phyloP scores from a whole-genome alignment of 2,888 invertebrate genomes.

The Platerodrilus igneus region DNA sequence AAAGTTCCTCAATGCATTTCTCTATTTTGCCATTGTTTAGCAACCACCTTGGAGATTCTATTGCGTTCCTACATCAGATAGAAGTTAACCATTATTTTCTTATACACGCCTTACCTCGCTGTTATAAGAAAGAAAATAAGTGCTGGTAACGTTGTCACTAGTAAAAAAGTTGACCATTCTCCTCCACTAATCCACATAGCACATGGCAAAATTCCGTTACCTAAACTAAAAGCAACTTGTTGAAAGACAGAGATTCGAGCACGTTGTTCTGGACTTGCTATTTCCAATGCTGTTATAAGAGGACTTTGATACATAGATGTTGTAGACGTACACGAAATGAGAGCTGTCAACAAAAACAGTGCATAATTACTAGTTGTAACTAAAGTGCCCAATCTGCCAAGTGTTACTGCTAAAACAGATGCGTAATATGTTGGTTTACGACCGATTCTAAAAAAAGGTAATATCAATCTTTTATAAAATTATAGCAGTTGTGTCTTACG shows the following conservation, averaged over 20 bases:
- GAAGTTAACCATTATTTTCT: no score
- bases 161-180: no score
- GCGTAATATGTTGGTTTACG: constrained; percentile 51
- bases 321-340: constrained; percentile 48
- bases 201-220: constrained; percentile 50
- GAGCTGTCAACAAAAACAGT: constrained; percentile 46
- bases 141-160: constrained; percentile 49
- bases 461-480: no score
- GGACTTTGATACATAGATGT: constrained; percentile 51
- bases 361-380: constrained; percentile 44
- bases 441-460: constrained; percentile 52
- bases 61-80: constrained; percentile 58
- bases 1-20: constrained; percentile 50
- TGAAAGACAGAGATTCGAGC: constrained; percentile 51
- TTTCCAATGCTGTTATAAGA: constrained; percentile 53
- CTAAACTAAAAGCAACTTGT: constrained; percentile 52
- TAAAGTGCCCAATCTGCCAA: constrained; percentile 46
- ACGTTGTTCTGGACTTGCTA: constrained; percentile 50
- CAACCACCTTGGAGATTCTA: constrained; percentile 64
- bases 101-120: no score
- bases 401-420: constrained; percentile 41
- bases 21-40: constrained; percentile 52
- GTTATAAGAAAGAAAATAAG: constrained; percentile 46
- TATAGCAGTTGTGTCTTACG: no score
- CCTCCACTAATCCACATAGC: no score